Conservation (phyloP, 2,113 vertebrate genomes). For the Poecile atricapillus region DNA sequence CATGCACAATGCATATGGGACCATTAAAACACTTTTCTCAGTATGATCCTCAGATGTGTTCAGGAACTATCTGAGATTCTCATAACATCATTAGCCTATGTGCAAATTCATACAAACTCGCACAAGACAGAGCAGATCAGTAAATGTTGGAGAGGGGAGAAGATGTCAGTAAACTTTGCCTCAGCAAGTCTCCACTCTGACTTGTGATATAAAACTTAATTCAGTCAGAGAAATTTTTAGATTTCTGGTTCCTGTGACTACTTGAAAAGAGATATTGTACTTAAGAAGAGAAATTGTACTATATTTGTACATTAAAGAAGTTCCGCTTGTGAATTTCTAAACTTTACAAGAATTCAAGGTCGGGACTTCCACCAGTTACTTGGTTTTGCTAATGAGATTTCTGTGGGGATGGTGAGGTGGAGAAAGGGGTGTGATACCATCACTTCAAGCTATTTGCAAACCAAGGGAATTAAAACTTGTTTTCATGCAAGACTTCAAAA, state of each 20-base stretch:
- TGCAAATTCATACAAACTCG: background rate
- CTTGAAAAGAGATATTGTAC: background rate
- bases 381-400: background rate
- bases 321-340: background rate
- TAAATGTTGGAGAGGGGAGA: background rate
- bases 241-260: background rate
- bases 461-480: background rate
- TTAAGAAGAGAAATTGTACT: background rate
- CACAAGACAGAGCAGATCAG: background rate
- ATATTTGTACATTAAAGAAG: background rate
- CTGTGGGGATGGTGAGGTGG: background rate
- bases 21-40: background rate
- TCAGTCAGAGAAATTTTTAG: background rate
- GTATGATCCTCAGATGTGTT: background rate
- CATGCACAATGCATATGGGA: accelerated
- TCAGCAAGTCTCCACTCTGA: background rate
- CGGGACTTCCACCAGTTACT: background rate
- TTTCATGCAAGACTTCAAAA: background rate
- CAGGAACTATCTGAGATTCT: background rate
- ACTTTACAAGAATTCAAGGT: background rate
- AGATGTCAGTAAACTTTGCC: background rate
- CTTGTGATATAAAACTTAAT: background rate
- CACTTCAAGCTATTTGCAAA: background rate
- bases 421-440: background rate
- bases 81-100: background rate